Percentiles rank a stretch among this genome's conserved stretches.
These are phyloP conservation scores for Linnaemya vulpina DNA, from an alignment of 2,888 invertebrate species.

Conservation along the genomic window DNA sequence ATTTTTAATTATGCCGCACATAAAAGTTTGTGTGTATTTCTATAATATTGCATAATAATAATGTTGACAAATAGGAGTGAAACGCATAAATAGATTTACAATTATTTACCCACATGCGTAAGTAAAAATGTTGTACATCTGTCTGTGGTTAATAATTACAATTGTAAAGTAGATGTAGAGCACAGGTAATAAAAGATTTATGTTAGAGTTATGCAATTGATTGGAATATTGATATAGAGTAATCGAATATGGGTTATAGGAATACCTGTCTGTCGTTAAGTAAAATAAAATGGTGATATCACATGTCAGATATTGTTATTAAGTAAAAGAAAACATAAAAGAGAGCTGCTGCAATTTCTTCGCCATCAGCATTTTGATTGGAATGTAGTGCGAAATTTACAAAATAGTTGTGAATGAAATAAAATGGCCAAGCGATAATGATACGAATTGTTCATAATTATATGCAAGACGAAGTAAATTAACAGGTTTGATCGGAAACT, in stretches of 20 bases:
- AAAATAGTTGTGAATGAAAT: too few relatives aligned
- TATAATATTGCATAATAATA: neutral
- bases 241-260: conserved; percentile 45
- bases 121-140: conserved; percentile 25
- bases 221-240: conserved; percentile 42
- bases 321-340: neutral
- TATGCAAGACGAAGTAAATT: too few relatives aligned
- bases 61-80: conserved; percentile 38
- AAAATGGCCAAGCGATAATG: too few relatives aligned
- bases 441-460: too few relatives aligned
- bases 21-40: neutral
- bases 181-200: conserved; percentile 50
- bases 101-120: neutral
- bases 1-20: conserved; percentile 45
- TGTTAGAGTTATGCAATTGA: conserved; percentile 39
- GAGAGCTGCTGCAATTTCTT: neutral
- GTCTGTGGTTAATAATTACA: conserved; percentile 67
- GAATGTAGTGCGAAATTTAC: neutral
- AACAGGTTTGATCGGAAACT: too few relatives aligned
- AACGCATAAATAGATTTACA: conserved; percentile 17
- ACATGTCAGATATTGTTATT: neutral
- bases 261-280: neutral
- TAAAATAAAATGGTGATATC: neutral
- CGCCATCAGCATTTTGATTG: neutral
- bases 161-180: conserved; percentile 51